Conservation (phyloP, 2,797 vertebrate genomes). For the Miichthys miiuy region DNA sequence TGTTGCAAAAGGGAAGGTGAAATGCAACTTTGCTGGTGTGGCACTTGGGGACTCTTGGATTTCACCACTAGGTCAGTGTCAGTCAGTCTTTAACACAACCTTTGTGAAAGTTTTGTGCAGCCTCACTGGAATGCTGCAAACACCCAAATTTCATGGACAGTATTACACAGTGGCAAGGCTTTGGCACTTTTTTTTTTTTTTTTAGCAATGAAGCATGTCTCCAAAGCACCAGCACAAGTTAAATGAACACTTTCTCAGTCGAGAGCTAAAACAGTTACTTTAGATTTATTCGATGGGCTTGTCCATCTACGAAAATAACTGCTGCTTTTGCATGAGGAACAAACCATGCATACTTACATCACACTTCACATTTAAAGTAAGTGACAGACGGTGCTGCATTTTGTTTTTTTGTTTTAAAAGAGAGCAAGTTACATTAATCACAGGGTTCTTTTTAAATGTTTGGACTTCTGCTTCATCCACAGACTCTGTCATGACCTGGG, state of each 20-base stretch:
- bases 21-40: constrained; percentile 93
- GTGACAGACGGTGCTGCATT: background rate
- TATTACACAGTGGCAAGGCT: background rate
- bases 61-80: constrained; percentile 91
- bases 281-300: background rate
- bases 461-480: constrained; percentile 25
- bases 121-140: background rate
- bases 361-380: background rate
- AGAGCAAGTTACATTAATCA: background rate
- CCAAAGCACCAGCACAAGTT: background rate
- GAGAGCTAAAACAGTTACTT: background rate
- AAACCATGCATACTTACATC: no score
- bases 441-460: background rate
- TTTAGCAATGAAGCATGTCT: background rate
- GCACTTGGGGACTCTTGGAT: constrained; percentile 98
- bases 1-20: constrained; percentile 84
- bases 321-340: background rate
- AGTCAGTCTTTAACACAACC: background rate
- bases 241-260: background rate
- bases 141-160: background rate
- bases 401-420: no score
- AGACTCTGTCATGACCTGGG: constrained; percentile 98
- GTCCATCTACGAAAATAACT: background rate
- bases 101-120: background rate
- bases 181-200: background rate